Conservation (phyloP, 2,888 invertebrate species). For the Malthinus flaveolus region DNA sequence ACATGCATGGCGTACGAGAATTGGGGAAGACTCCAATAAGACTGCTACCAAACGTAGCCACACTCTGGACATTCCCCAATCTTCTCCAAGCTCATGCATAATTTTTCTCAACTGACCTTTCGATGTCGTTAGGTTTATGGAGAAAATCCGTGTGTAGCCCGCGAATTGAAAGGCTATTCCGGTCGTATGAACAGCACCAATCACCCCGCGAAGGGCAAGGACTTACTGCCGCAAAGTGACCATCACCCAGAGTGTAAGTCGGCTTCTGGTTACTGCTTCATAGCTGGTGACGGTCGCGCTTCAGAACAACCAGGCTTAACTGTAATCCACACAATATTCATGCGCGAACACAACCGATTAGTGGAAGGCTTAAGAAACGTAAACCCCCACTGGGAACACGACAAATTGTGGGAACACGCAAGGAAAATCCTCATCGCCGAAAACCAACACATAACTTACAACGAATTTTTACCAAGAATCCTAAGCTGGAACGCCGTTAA, state of each 20-base stretch:
- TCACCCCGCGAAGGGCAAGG: slow-evolving; percentile 74
- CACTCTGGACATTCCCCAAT: too few relatives aligned
- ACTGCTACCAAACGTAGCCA: too few relatives aligned
- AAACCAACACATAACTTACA: slow-evolving; percentile 81
- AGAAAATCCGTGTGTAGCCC: slow-evolving; percentile 80
- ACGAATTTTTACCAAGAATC: slow-evolving; percentile 88
- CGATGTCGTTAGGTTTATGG: slow-evolving; percentile 68
- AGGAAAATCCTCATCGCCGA: slow-evolving; percentile 78
- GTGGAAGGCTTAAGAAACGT: slow-evolving; percentile 76
- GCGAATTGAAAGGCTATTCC: slow-evolving; percentile 75
- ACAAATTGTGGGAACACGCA: slow-evolving; percentile 80
- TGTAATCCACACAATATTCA: slow-evolving; percentile 83
- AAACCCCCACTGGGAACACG: slow-evolving; percentile 89
- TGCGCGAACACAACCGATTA: slow-evolving; percentile 88
- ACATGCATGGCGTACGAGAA: too few relatives aligned
- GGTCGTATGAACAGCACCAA: slow-evolving; percentile 82
- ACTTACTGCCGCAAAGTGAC: slow-evolving; percentile 76
- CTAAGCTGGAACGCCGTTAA: slow-evolving; percentile 89
- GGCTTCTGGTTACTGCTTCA: slow-evolving; percentile 82
- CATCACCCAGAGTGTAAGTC: slow-evolving; percentile 88
- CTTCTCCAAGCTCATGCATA: too few relatives aligned
- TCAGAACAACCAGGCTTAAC: slow-evolving; percentile 92
- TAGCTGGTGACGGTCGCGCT: slow-evolving; percentile 87
- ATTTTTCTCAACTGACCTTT: too few relatives aligned
- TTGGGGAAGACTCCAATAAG: too few relatives aligned